phyloP scores from a whole-genome alignment of 2,797 vertebrate genomes.

The Xiphophorus birchmanni region DNA sequence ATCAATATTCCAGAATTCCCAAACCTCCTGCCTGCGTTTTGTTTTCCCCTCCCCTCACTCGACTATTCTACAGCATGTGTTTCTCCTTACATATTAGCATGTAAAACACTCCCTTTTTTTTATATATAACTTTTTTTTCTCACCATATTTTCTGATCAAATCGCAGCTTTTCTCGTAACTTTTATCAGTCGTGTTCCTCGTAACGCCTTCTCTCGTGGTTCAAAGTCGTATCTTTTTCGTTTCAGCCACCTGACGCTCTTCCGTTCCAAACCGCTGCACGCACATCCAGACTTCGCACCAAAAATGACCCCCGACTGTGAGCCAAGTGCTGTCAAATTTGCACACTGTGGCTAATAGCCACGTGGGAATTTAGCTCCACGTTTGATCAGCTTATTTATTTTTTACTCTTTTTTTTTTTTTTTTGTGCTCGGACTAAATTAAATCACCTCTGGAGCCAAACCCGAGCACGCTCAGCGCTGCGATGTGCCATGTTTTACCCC shows the following conservation, averaged over 20 bases:
- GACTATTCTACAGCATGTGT: conserved; percentile 33
- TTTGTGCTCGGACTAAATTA: conserved; percentile 21
- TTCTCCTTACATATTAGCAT: conserved; percentile 1
- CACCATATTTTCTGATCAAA: background rate
- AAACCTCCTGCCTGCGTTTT: conserved; percentile 3
- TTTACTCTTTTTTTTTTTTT: conserved; percentile 14
- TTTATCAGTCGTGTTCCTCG: background rate
- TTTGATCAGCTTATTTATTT: conserved; percentile 28
- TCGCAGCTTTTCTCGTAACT: background rate
- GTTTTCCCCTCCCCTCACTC: conserved; percentile 1
- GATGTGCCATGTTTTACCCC: conserved; percentile 17
- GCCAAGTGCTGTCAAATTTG: conserved; percentile 45
- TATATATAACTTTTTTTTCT: background rate
- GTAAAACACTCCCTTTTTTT: background rate
- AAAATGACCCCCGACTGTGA: conserved; percentile 48
- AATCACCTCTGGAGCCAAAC: conserved; percentile 16
- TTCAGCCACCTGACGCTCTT: conserved; percentile 29
- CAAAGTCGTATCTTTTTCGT: conserved; percentile 8
- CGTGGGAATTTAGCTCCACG: conserved; percentile 28
- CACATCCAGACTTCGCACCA: conserved; percentile 10
- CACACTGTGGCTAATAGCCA: conserved; percentile 18
- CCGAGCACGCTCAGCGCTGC: conserved; percentile 19
- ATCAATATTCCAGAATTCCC: conserved; percentile 45
- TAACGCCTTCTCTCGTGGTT: background rate
- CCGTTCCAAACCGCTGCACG: conserved; percentile 8